phyloP scores from a whole-genome alignment of 2,888 invertebrate species.

The Micropterix aruncella region DNA sequence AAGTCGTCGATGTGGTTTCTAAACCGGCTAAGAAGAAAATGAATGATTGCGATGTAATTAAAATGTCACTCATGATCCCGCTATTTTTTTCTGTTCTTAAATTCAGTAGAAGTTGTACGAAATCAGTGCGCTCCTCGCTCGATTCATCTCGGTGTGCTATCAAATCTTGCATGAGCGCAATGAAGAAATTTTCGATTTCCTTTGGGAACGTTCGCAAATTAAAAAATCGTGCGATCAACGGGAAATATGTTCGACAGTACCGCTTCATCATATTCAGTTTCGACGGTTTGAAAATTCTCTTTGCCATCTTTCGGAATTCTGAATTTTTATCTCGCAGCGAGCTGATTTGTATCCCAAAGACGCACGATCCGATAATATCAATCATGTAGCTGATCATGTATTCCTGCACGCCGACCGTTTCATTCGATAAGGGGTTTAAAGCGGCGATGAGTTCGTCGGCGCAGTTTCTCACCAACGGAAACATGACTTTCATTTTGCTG shows the following conservation, averaged over 20 bases:
- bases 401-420: constrained; percentile 22
- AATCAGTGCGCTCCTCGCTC: constrained; percentile 25
- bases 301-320: constrained; percentile 31
- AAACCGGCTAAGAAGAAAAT: constrained; percentile 37
- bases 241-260: constrained; percentile 30
- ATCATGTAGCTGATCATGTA: constrained; percentile 30
- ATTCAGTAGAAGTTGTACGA: constrained; percentile 34
- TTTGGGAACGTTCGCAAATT: constrained; percentile 29
- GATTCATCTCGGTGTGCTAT: constrained; percentile 24
- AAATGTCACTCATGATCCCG: constrained; percentile 17
- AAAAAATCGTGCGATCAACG: constrained; percentile 27
- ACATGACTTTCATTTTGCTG: constrained; percentile 37
- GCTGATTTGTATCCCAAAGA: constrained; percentile 31
- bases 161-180: constrained; percentile 28
- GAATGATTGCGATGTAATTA: constrained; percentile 36
- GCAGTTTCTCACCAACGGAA: constrained; percentile 29
- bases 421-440: constrained; percentile 21
- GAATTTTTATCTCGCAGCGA: constrained; percentile 26
- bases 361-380: constrained; percentile 34
- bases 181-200: constrained; percentile 30
- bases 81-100: constrained; percentile 25
- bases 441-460: constrained; percentile 22
- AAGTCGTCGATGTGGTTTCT: constrained; percentile 30
- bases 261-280: constrained; percentile 26
- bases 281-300: constrained; percentile 31